Percentiles rank a stretch among this genome's conserved stretches.
Conservation (phyloP, 2,113 vertebrate species). For the Sceloporus tristichus region DNA sequence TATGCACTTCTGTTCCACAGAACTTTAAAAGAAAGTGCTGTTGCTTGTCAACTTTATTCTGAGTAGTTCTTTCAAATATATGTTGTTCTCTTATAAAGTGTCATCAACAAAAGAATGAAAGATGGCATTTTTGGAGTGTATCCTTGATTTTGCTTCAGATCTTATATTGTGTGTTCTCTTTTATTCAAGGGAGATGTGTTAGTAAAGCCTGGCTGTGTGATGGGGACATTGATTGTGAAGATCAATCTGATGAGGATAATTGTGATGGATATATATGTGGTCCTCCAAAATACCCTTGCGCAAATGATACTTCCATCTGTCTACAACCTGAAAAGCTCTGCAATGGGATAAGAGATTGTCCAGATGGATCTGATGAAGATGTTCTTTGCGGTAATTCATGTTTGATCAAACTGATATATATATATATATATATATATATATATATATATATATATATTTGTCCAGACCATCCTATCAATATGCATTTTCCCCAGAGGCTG, state of each 20-base stretch:
- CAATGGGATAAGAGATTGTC: slow-evolving; percentile 92
- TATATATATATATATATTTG: neutral
- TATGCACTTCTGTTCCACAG: slow-evolving; percentile 1
- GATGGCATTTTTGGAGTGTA: neutral
- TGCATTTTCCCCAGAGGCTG: neutral
- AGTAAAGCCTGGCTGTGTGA: slow-evolving; percentile 99
- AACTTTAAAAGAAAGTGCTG: neutral
- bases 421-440: neutral
- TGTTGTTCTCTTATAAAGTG: neutral
- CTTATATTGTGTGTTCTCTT: slow-evolving; percentile 73
- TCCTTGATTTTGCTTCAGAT: slow-evolving; percentile 40
- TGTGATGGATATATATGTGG: slow-evolving; percentile 91
- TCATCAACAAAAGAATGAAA: slow-evolving; percentile 11
- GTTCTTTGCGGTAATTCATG: slow-evolving; percentile 89
- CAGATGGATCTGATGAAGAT: slow-evolving; percentile 96
- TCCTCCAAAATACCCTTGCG: slow-evolving; percentile 96
- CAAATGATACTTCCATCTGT: slow-evolving; percentile 92
- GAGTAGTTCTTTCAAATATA: neutral
- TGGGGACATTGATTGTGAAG: slow-evolving; percentile 97
- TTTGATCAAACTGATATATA: slow-evolving; percentile 49
- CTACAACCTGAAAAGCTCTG: slow-evolving; percentile 95
- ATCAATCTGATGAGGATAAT: slow-evolving; percentile 95
- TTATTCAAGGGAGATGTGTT: slow-evolving; percentile 93
- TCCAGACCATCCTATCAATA: neutral
- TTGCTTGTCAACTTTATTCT: too few relatives aligned